Percentiles rank a stretch among this genome's conserved stretches.
These are phyloP conservation scores for Busseola fusca DNA, from an alignment of 2,888 invertebrate species.

Conservation along the genomic window DNA sequence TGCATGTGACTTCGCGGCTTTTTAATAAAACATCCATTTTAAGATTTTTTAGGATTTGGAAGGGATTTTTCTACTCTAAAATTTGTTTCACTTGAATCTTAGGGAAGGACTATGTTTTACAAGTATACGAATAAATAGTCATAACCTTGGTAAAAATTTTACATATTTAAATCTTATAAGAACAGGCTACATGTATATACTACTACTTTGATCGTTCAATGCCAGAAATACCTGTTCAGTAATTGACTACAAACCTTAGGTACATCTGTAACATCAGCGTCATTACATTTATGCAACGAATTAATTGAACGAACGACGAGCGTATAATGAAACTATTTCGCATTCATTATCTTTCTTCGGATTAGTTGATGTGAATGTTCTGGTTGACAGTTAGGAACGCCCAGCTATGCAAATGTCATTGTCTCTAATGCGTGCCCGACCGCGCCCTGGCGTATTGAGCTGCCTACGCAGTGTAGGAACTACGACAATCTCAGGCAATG, in stretches of 20 bases:
- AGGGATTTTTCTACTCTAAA: slow-evolving; percentile 4
- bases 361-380: slow-evolving; percentile 87
- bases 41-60: slow-evolving; percentile 32
- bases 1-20: slow-evolving; percentile 67
- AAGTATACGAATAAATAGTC: neutral
- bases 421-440: slow-evolving; percentile 84
- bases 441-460: slow-evolving; percentile 77
- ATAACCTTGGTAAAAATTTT: neutral
- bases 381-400: slow-evolving; percentile 86
- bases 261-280: slow-evolving; percentile 28
- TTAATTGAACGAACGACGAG: slow-evolving; percentile 68
- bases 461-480: slow-evolving; percentile 78
- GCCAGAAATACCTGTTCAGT: slow-evolving; percentile 23
- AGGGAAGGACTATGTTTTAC: neutral
- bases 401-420: slow-evolving; percentile 87
- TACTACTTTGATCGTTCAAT: neutral
- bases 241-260: slow-evolving; percentile 23
- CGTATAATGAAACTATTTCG: slow-evolving; percentile 79
- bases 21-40: slow-evolving; percentile 54
- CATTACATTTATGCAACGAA: slow-evolving; percentile 59
- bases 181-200: neutral
- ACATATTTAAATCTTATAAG: neutral
- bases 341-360: slow-evolving; percentile 78
- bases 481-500: slow-evolving; percentile 80
- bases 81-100: slow-evolving; percentile 23